Evolutionary conservation across 2,888 invertebrate genomes (phyloP), one percentile per base, ranked within the genome.

Genomic region (Epsilonema sp.): DNA sequence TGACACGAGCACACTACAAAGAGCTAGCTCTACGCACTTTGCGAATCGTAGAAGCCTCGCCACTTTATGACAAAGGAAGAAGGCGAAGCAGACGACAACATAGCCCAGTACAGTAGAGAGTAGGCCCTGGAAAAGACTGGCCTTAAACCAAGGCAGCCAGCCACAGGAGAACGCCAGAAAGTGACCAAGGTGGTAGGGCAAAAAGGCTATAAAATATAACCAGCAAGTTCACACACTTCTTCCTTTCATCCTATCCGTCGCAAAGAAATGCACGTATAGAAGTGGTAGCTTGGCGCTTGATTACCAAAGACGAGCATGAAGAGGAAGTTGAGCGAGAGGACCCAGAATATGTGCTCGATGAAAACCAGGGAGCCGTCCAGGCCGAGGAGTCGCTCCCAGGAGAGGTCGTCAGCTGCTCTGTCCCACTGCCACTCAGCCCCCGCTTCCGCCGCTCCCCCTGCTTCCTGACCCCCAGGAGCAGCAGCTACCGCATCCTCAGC

Each of bases 311-410:
- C 81, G 52, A 94, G 75, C 54, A 94, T 92, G 65, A 94, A 94
- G 48, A 94, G 73, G 1, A 92, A 89, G 64, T 97, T 94, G 25
- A 97, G 70, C 0, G 90, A 89, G 21, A 94, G 86, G 23, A 94
- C 90, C 94, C 94, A 97, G 65, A 97, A 92, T 0, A 97, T 92
- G 71, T 97, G 94, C 66, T 97, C 97, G 46, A 97, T 69, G 65
- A 97, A 97, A 42, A 90, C 82, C 58, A 94, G 75, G 0, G 92
- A 92, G 0, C 94, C 94, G 68, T 97, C 94, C 11, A 97, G 69
- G 0, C 94, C 94, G 1, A 97, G 73, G 4, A 97, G 71, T 38
- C 70, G 58, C 65, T 97, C 94, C 97, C 97, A 97, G 0, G 94
- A 97, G 24, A 97, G 70, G 49, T 72, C 71, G 66, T 97, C 97